A percentile compares a stretch with the other conserved stretches of the same genome.
These are phyloP conservation scores for Lycaena phlaeas DNA, from an alignment of 2,888 invertebrate species.

Conservation along the genomic window DNA sequence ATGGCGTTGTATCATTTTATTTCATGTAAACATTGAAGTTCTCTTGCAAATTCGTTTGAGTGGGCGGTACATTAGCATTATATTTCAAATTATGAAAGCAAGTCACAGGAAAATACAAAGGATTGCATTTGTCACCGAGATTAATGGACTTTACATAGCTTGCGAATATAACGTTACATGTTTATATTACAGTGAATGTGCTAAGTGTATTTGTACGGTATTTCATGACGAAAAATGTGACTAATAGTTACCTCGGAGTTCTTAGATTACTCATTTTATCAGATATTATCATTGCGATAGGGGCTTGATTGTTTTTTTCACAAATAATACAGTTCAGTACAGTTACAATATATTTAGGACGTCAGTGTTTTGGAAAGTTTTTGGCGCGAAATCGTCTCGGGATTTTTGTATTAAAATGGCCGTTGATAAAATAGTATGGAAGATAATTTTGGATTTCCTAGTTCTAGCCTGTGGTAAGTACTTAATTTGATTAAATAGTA, in stretches of 20 bases:
- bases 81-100: no score
- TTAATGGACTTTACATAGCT: constrained; percentile 1
- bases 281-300: constrained; percentile 26
- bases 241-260: constrained; percentile 23
- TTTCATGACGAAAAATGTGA: constrained; percentile 23
- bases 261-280: constrained; percentile 25
- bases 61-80: no score
- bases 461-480: constrained; percentile 47
- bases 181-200: not conserved
- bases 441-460: constrained; percentile 45
- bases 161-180: not conserved
- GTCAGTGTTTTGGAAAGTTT: constrained; percentile 7
- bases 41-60: no score
- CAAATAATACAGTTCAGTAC: not conserved
- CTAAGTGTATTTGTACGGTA: not conserved
- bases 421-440: constrained; percentile 42
- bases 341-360: not conserved
- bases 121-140: no score
- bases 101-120: no score
- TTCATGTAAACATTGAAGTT: not conserved
- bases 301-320: constrained; percentile 15
- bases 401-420: constrained; percentile 30
- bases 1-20: not conserved
- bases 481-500: not conserved
- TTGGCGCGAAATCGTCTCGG: constrained; percentile 7